phyloP scores from a whole-genome alignment of 64 coral and sea anemone genomes.

The Acropora tenuis region DNA sequence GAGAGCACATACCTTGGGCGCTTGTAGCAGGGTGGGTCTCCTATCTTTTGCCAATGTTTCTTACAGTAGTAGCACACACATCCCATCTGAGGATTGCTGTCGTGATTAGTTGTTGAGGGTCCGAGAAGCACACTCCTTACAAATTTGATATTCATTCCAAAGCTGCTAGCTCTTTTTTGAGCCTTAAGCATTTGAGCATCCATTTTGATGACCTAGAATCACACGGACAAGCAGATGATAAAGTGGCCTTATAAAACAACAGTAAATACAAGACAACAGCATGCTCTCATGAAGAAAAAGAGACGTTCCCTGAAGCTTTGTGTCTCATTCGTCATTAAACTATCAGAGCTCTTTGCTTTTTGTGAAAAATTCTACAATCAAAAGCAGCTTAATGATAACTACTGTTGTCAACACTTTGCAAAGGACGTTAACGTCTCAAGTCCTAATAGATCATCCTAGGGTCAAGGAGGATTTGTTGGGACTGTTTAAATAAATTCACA shows the following conservation, averaged over 20 bases:
- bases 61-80: conserved; percentile 14
- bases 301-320: too few species aligned
- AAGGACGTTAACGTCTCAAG: too few species aligned
- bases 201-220: background rate
- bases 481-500: too few species aligned
- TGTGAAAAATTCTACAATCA: too few species aligned
- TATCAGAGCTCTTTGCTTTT: too few species aligned
- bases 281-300: too few species aligned
- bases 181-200: background rate
- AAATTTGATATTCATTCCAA: conserved; percentile 12
- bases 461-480: too few species aligned
- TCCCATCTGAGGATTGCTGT: background rate
- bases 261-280: background rate
- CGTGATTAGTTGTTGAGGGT: background rate
- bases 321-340: too few species aligned
- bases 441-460: too few species aligned
- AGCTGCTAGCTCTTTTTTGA: background rate
- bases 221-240: background rate
- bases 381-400: too few species aligned
- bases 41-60: conserved; percentile 8
- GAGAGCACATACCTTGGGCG: background rate
- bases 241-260: too few species aligned
- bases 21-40: background rate
- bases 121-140: conserved; percentile 9
- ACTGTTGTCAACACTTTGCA: too few species aligned